A percentile compares a stretch with the other conserved stretches of the same genome.
phyloP scores from a whole-genome alignment of 2,113 vertebrate genomes.

The Todiramphus saurophagus region DNA sequence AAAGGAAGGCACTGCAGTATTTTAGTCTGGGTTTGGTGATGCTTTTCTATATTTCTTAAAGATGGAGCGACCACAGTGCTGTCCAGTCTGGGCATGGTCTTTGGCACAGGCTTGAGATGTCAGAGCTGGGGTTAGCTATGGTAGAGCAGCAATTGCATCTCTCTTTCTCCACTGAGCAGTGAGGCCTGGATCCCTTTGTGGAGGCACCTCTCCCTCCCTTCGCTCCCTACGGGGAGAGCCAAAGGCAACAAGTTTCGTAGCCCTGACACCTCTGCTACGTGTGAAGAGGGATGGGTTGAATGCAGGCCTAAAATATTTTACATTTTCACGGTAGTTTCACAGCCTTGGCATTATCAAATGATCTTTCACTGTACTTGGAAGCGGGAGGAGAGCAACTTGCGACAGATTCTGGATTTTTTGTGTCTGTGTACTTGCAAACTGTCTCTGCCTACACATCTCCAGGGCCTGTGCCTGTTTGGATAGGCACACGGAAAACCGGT shows the following conservation, averaged over 20 bases:
- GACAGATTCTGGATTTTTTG: slow-evolving; percentile 12
- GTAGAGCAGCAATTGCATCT: not conserved
- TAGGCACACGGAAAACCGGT: accelerated
- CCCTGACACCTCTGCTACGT: slow-evolving; percentile 51
- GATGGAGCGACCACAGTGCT: not conserved
- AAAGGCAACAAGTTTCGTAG: slow-evolving; percentile 43
- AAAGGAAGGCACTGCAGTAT: not conserved
- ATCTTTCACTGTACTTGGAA: slow-evolving; percentile 51
- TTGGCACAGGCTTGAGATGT: not conserved
- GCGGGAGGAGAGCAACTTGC: slow-evolving; percentile 25
- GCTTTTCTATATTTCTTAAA: not conserved
- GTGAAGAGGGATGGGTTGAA: slow-evolving; percentile 54
- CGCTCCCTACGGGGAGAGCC: not conserved
- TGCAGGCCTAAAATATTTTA: slow-evolving; percentile 42
- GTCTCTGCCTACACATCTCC: slow-evolving; percentile 47
- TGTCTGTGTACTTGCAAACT: slow-evolving; percentile 51
- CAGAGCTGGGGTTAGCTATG: not conserved
- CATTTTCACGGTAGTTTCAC: slow-evolving; percentile 54
- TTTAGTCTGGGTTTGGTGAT: not conserved
- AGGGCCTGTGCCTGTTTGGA: not conserved
- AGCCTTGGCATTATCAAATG: slow-evolving; percentile 27
- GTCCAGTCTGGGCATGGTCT: not conserved
- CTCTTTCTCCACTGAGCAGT: not conserved
- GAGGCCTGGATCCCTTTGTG: not conserved
- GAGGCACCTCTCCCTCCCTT: not conserved